Evolutionary conservation across 2,113 vertebrate genomes (phyloP), one percentile per base, ranked within the genome.

Genomic region (Cyanoramphus novaezelandiae): DNA sequence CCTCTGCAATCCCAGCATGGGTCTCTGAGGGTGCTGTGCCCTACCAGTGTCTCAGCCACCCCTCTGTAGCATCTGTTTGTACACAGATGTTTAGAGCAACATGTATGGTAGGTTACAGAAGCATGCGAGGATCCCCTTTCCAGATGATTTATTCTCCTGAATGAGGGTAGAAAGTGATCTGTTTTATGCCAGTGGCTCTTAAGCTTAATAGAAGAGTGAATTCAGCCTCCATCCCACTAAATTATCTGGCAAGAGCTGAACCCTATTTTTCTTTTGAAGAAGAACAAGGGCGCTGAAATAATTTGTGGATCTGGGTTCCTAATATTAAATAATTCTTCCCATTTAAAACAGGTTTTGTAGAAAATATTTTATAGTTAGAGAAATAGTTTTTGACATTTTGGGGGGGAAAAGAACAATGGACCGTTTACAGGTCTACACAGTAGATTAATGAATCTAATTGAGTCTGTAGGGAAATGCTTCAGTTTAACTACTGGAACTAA

Each of bases 401-500:
- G 96, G 98, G 97, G 97, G 97, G 92, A 94, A 94, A 98, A 98
- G 98, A 98, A 98, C 98, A 98, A 98, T 98, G 98, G 97, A 98
- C 97, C 98, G 97, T 98, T 98, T 98, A 98, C 98, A 97, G 98
- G 98, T 98, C 98, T 98, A 98, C 98, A 98, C 97, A 98, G 98
- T 97, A 98, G 97, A 98, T 98, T 98, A 98, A 98, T 98, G 98
- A 98, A 98, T 98, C 98, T 99, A 99, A 99, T 99, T 99, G 98
- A 99, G 98, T 99, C 98, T 98, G 98, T 97, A 96, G 99, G 98
- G 99, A 98, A 99, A 99, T 99, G 98, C 99, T 98, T 99, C 99
- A 99, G 98, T 98, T 99, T 99, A 99, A 99, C 98, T 99, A 99
- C 98, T 99, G 98, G 99, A 99, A 99, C 98, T 99, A 99, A 99